Base-by-base conservation (phyloP, 37 sponge, comb jelly and placozoan genomes). In the Spongia lamella region DNA sequence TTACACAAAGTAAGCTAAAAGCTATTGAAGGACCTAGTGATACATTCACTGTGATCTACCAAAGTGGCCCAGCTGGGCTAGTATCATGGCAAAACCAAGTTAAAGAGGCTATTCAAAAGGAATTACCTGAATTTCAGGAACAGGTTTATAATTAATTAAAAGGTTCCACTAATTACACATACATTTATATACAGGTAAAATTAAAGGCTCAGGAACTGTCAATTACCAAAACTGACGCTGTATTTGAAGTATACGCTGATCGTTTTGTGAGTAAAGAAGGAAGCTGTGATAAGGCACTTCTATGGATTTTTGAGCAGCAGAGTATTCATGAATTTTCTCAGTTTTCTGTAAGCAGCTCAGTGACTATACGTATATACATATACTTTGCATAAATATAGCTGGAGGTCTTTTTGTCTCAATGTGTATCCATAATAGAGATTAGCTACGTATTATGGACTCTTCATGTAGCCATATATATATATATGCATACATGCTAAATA, bases 161-260 rank as follows among this genome's bases (percentile, higher is more conserved):
- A 24, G 30, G 62, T 6, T 1, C 1, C 27, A 61, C 1, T 0
- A 21, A 33, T 1, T 24, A 26, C 59, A 9, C 69, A 26, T 39
- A 21, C 21, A n/a, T n/a, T n/a, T n/a, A n/a, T n/a, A n/a, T 36
- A 2, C 36, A 80, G 81, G 63, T 70, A 21, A 22, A 53, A 25
- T 26, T 62, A 33, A 84, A 84, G 32, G 78, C 79, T 20, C 79
- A 64, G 25, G 34, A 61, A 15, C 53, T 35, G 20, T 53, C 34
- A 17, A 5, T 84, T 36, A 55, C 20, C 26, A 60, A 61, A 40
- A 63, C 76, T 2, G 85, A 84, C 22, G 85, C 85, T 31, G 72
- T 84, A 33, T 38, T 84, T 53, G 85, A 84, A 32, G 79, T 78
- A 53, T 84, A 72, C 67, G 63, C 67, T 20, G 85, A 84, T 27